Conservation (phyloP, 2,797 vertebrate genomes). For the Corythornis leucogaster region DNA sequence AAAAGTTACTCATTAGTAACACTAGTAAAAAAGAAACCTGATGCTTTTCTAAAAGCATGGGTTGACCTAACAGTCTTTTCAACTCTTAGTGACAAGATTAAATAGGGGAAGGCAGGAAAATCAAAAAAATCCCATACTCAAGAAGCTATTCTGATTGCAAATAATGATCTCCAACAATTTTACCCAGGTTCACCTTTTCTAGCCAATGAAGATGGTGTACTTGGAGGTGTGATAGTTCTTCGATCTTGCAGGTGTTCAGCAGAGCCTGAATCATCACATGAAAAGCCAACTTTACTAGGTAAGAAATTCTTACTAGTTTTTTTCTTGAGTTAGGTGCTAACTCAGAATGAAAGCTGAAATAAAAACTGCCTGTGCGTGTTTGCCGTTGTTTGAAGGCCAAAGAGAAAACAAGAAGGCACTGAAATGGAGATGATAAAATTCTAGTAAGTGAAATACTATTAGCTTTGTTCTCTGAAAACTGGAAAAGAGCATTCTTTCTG, state of each 20-base stretch:
- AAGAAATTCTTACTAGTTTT: conserved; percentile 42
- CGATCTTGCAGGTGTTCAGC: conserved; percentile 89
- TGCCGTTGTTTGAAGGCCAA: not conserved
- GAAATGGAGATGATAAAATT: not conserved
- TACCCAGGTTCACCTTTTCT: conserved; percentile 94
- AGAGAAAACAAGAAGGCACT: not conserved
- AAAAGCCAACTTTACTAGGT: conserved; percentile 93
- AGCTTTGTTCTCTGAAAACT: not conserved
- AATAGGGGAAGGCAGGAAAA: not conserved
- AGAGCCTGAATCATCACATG: conserved; percentile 85
- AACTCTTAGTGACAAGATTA: not conserved
- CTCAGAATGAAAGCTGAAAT: not conserved
- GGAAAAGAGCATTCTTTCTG: not conserved
- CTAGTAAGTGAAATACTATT: not conserved
- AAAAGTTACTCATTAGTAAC: not conserved
- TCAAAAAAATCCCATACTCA: not conserved
- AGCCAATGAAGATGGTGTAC: conserved; percentile 93
- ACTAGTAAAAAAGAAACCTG: not conserved
- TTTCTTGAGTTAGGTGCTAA: not conserved
- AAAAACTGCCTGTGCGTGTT: not conserved
- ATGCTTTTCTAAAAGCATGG: not conserved
- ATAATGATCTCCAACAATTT: not conserved
- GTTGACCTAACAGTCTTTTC: not conserved
- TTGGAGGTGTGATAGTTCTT: conserved; percentile 96
- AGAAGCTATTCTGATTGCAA: not conserved